Conservation (phyloP, 2,797 vertebrate genomes). For the Trematomus bernacchii region DNA sequence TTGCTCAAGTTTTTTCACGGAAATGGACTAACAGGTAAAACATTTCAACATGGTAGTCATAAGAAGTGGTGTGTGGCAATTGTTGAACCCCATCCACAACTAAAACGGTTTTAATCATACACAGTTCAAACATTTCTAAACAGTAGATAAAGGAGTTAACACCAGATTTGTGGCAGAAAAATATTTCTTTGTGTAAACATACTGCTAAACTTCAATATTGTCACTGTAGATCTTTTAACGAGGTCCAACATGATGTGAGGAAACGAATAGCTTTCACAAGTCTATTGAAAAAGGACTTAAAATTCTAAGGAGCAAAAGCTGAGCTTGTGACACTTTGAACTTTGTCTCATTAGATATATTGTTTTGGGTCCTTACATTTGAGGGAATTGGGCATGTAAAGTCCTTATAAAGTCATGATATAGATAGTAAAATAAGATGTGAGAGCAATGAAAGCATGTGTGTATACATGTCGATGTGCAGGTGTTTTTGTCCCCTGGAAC, state of each 20-base stretch:
- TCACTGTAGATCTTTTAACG: background rate
- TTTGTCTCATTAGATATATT: too few relatives aligned
- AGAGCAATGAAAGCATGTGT: background rate
- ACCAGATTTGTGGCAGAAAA: background rate
- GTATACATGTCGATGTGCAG: conserved; percentile 26
- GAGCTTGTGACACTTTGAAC: too few relatives aligned
- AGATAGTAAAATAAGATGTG: too few relatives aligned
- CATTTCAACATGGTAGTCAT: background rate
- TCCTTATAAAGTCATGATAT: too few relatives aligned
- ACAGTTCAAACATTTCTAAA: background rate
- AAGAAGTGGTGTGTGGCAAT: background rate
- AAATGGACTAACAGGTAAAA: background rate
- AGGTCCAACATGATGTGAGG: background rate
- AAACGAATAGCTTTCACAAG: background rate
- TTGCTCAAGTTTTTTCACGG: background rate
- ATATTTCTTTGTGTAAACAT: background rate
- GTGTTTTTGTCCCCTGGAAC: conserved; percentile 19
- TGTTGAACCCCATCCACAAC: background rate
- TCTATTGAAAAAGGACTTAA: background rate
- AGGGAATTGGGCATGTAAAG: too few relatives aligned
- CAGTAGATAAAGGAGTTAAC: conserved; percentile 5
- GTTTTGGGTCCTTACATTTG: too few relatives aligned
- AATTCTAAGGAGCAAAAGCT: too few relatives aligned
- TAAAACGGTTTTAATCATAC: background rate
- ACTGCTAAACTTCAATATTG: background rate